Base-by-base conservation (phyloP, 2,797 vertebrate genomes). In the Sebastes steindachneri region DNA sequence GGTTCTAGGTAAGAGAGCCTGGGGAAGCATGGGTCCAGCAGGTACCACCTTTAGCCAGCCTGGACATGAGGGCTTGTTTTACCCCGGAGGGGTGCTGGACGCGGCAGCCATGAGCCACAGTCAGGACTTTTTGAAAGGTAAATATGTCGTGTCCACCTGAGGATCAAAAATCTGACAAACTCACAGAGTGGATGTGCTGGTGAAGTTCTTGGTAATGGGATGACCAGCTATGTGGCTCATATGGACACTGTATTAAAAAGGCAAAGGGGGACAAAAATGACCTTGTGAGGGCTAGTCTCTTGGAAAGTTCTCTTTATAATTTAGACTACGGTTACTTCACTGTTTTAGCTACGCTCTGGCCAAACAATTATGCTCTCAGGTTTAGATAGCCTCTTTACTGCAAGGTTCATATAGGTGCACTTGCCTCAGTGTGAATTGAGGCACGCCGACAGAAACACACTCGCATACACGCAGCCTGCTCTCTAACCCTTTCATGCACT, bases 81-180 rank as follows among this genome's bases (percentile, higher is more conserved):
- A 95, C 94, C 93, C 93, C 82, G 93, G 94, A 82, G 95, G 95
- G 93, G 75, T 95, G 77, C 92, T 96, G 93, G 96, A 96, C 89
- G 90, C 91, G 68, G 86, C 92, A 73, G 72, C 94, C 85, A 88
- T 95, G 92, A 94, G 94, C 95, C 95, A 94, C 91, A 91, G 88
- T 95, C 96, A 96, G 93, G 96, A 96, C 94, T 95, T 96, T 79
- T 89, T 96, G 85, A 96, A 96, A 96, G 96, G 96, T 96, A 96
- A 96, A 96, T 96, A 96, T 94, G 92, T 95, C 62, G 93, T 95
- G 91, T 96, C 95, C 94, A 96, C 95, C 94, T 96, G 93, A 96
- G 82, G 93, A 90, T 80, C 59, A 84, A 91, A 86, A 45, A 90
- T 85, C 85, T 88, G 73, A 88, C 78, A 92, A 89, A 94, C 76